Evolutionary conservation across 2,888 invertebrate genomes (phyloP).

Genomic region (Imbricaverruca yamaguchii): DNA sequence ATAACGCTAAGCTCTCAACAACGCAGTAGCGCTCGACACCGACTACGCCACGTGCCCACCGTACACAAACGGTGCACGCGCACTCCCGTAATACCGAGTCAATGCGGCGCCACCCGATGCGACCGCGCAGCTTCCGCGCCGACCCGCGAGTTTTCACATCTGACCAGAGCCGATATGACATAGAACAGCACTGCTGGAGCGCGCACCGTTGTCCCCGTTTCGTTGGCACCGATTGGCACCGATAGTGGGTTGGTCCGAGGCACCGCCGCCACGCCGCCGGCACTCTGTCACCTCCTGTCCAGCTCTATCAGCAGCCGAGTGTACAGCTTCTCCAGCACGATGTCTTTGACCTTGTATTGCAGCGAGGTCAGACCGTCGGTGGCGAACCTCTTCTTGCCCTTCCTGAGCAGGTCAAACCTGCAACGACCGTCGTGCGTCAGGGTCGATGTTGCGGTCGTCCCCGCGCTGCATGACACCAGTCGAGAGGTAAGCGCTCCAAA

Average conservation of each 20-base stretch:
- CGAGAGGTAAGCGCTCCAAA: not conserved
- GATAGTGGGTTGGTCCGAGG: not conserved
- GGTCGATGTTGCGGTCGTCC: not conserved
- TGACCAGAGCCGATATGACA: too few species aligned
- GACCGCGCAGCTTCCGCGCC: too few species aligned
- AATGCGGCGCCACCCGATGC: too few species aligned
- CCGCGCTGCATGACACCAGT: not conserved
- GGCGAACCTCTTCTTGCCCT: constrained; percentile 71
- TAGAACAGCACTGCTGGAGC: too few species aligned
- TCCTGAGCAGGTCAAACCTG: constrained; percentile 76
- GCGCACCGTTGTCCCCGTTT: too few species aligned
- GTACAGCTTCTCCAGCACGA: constrained; percentile 63
- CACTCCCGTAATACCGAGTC: too few species aligned
- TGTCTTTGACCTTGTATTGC: constrained; percentile 62
- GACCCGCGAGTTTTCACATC: too few species aligned
- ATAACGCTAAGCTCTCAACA: too few species aligned
- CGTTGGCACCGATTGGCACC: too few species aligned
- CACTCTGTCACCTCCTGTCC: constrained; percentile 47
- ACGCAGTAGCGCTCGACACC: too few species aligned
- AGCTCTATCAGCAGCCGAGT: constrained; percentile 74
- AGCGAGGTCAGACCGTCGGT: constrained; percentile 81
- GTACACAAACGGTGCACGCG: too few species aligned
- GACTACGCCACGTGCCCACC: too few species aligned
- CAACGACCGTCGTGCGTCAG: not conserved
- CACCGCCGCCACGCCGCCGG: not conserved